These are phyloP conservation scores for Lichenostomus cassidix DNA, from an alignment of 2,113 vertebrate species.

Conservation along the genomic window DNA sequence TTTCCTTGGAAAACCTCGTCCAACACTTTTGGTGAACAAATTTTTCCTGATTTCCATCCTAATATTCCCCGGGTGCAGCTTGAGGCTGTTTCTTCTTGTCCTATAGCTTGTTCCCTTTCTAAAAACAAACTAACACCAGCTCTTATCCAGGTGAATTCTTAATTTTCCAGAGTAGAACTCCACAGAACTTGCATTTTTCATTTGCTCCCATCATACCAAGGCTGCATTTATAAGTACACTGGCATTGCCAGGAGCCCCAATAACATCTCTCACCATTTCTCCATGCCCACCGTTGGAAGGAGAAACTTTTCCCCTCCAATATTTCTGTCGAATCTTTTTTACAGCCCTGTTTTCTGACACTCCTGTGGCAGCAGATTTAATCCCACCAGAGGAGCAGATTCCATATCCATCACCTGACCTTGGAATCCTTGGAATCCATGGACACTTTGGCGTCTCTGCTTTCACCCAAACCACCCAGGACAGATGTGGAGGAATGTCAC, in stretches of 20 bases:
- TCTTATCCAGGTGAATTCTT: neutral
- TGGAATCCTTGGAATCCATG: too few relatives aligned
- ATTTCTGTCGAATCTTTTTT: neutral
- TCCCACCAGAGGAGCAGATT: neutral
- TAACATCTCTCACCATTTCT: neutral
- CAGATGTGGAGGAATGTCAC: neutral
- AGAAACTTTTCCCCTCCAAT: neutral
- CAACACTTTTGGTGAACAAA: neutral
- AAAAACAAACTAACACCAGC: neutral
- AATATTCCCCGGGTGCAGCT: neutral
- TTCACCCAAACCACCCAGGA: neutral
- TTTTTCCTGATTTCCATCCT: neutral
- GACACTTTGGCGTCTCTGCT: neutral
- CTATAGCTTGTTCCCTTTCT: neutral
- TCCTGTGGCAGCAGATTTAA: neutral
- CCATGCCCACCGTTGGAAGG: neutral
- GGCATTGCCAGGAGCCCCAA: neutral
- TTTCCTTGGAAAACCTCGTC: neutral
- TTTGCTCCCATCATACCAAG: neutral
- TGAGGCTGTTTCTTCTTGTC: neutral
- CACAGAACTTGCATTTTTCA: neutral
- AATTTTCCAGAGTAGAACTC: neutral
- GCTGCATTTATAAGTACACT: neutral
- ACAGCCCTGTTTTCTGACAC: neutral
- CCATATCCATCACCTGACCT: rapidly evolving